Evolutionary conservation across 1,140 invertebrate species (phyloP).

Genomic region (Drosophila triauraria): DNA sequence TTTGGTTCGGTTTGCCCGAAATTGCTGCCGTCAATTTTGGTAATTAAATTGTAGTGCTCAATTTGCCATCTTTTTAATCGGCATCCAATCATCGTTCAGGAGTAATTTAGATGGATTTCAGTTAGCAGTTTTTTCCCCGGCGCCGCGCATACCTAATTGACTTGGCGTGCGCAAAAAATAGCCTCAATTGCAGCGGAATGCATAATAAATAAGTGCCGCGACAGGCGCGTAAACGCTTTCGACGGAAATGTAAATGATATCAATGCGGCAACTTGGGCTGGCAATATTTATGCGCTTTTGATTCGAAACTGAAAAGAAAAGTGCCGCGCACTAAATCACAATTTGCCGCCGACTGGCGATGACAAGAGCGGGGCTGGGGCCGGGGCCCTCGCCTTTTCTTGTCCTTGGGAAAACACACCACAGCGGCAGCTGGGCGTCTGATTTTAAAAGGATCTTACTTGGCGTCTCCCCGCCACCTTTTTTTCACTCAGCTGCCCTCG

Average conservation of each 20-base stretch:
- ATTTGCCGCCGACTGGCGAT: constrained; percentile 39
- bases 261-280: constrained; percentile 38
- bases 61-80: constrained; percentile 61
- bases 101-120: constrained; percentile 62
- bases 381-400: background rate
- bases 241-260: constrained; percentile 62
- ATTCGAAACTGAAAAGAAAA: constrained; percentile 37
- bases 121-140: constrained; percentile 39
- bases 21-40: constrained; percentile 64
- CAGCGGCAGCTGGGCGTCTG: constrained; percentile 32
- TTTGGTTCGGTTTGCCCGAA: constrained; percentile 49
- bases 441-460: constrained; percentile 20
- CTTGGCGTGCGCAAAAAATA: constrained; percentile 6
- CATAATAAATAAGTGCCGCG: constrained; percentile 48
- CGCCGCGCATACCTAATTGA: constrained; percentile 11
- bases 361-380: background rate
- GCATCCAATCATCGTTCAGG: constrained; percentile 41
- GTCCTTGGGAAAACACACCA: constrained; percentile 25
- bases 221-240: constrained; percentile 57
- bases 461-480: background rate
- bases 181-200: constrained; percentile 36
- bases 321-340: constrained; percentile 41
- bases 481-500: constrained; percentile 10
- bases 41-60: constrained; percentile 77
- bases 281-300: constrained; percentile 63